A percentile compares a stretch with the other conserved stretches of the same genome.
Evolutionary conservation across 2,113 vertebrate genomes (phyloP).

Genomic region (Lagopus muta): DNA sequence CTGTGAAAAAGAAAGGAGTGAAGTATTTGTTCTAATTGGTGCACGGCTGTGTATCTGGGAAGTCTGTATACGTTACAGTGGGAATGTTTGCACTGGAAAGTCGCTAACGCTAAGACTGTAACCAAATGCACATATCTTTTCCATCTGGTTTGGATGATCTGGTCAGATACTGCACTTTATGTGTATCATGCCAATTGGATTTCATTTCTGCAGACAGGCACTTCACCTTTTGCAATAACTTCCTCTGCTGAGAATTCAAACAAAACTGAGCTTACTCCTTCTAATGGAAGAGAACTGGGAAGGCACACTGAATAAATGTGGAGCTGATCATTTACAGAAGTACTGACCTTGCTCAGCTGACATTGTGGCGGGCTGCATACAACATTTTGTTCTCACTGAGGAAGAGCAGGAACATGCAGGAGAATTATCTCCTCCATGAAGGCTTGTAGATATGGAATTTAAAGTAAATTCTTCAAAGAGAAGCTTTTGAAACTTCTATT

Average conservation of each 20-base stretch:
- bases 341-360: background rate
- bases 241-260: background rate
- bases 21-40: background rate
- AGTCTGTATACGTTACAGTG: background rate
- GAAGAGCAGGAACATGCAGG: background rate
- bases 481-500: background rate
- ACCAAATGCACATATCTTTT: background rate
- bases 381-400: background rate
- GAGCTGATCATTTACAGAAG: background rate
- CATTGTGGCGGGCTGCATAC: background rate
- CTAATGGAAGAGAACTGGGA: background rate
- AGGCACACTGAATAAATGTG: background rate
- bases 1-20: background rate
- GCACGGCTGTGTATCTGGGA: background rate
- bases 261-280: conserved; percentile 2
- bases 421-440: background rate
- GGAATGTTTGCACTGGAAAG: background rate
- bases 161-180: conserved; percentile 4
- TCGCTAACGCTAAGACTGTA: background rate
- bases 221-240: background rate
- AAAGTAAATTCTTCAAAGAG: background rate
- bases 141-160: background rate
- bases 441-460: background rate
- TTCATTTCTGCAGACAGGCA: background rate
- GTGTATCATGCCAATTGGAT: background rate